Conservation (phyloP, 53 echinoderm and acorn worm genomes). For the Henricia sp. region DNA sequence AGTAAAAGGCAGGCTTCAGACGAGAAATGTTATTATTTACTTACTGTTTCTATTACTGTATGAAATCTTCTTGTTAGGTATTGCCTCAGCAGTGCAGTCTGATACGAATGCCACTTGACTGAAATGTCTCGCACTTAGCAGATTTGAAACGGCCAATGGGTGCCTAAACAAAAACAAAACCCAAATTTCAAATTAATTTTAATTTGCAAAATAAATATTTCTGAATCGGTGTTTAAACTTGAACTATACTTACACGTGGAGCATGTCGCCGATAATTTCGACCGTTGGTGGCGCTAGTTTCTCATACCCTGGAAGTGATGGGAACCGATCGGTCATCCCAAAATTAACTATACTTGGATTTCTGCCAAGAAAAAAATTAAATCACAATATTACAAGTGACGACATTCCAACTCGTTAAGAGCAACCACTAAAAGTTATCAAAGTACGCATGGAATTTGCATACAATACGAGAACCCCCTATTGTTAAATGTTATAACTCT, state of each 20-base stretch:
- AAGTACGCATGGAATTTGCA: too few species aligned
- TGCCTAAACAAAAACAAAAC: conserved; percentile 57
- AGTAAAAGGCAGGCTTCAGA: too few species aligned
- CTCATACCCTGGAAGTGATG: conserved; percentile 82
- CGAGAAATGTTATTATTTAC: not conserved
- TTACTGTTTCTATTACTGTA: conserved; percentile 84
- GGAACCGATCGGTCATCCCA: conserved; percentile 84
- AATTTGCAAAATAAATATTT: too few species aligned
- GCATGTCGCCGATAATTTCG: conserved; percentile 86
- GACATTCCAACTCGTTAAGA: too few species aligned
- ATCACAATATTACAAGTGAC: too few species aligned
- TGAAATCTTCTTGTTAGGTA: conserved; percentile 76
- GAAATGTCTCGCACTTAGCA: conserved; percentile 81
- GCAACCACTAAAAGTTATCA: too few species aligned
- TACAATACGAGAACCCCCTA: too few species aligned
- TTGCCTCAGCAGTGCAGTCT: conserved; percentile 82
- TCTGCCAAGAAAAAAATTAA: conserved; percentile 49
- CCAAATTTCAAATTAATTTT: too few species aligned
- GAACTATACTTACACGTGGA: conserved; percentile 78
- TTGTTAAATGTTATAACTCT: too few species aligned
- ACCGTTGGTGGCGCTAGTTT: conserved; percentile 83
- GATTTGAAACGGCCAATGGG: conserved; percentile 73
- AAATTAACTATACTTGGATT: conserved; percentile 90
- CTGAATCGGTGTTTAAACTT: not conserved
- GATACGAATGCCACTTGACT: conserved; percentile 84